A percentile compares a stretch with the other conserved stretches of the same genome.
Evolutionary conservation across 1,140 invertebrate genomes (phyloP).

Genomic region (Lethrus apterus): DNA sequence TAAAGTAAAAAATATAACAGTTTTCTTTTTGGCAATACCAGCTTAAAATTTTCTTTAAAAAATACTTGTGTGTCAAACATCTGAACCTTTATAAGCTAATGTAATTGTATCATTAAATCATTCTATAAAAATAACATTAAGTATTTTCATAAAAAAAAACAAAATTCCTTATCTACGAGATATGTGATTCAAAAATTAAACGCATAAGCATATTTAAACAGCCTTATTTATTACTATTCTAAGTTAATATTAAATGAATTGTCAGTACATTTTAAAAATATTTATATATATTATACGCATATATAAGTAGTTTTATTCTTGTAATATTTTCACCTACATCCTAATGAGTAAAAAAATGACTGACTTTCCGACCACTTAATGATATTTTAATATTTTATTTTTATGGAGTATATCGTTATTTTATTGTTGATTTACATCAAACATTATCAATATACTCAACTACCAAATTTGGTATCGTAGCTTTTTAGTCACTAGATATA

Average conservation of each 20-base stretch:
- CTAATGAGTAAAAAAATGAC: constrained; percentile 13
- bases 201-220: constrained; percentile 13
- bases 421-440: constrained; percentile 10
- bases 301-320: constrained; percentile 8
- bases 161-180: constrained; percentile 5
- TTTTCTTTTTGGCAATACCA: too few relatives aligned
- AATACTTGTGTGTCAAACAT: too few relatives aligned
- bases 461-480: constrained; percentile 13
- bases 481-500: constrained; percentile 11
- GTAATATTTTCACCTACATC: constrained; percentile 1
- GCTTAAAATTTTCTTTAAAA: too few relatives aligned
- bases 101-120: too few relatives aligned
- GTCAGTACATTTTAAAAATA: too few relatives aligned
- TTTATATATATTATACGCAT: constrained; percentile 4
- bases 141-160: constrained; percentile 4
- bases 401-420: constrained; percentile 5
- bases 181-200: constrained; percentile 1
- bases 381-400: not conserved
- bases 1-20: too few relatives aligned
- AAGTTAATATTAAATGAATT: constrained; percentile 6
- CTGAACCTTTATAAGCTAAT: too few relatives aligned
- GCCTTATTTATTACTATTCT: constrained; percentile 11
- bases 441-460: constrained; percentile 12
- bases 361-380: constrained; percentile 6
- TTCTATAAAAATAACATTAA: too few relatives aligned